Evolutionary conservation across 2,888 invertebrate species (phyloP).

Genomic region (Xestia ashworthii): DNA sequence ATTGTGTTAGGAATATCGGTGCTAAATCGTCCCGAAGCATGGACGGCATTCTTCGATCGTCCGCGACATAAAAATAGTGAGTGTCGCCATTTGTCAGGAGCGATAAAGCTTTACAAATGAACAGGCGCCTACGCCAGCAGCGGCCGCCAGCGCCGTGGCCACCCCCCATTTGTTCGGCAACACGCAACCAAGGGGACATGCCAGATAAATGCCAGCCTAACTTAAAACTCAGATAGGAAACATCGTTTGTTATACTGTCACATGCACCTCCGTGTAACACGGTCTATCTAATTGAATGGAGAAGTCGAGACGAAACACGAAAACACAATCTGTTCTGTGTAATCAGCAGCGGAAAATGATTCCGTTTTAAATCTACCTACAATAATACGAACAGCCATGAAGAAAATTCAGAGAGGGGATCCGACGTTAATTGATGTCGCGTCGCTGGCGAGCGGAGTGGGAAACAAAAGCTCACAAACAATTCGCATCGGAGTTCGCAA

Average conservation of each 20-base stretch:
- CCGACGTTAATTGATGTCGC: slow-evolving; percentile 90
- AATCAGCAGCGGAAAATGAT: slow-evolving; percentile 77
- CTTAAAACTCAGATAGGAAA: slow-evolving; percentile 78
- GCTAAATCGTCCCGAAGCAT: slow-evolving; percentile 53
- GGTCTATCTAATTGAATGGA: slow-evolving; percentile 66
- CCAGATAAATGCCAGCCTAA: slow-evolving; percentile 80
- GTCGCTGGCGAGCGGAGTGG: slow-evolving; percentile 86
- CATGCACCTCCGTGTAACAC: slow-evolving; percentile 68
- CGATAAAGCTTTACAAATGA: slow-evolving; percentile 88
- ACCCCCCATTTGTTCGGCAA: slow-evolving; percentile 82
- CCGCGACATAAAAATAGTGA: slow-evolving; percentile 84
- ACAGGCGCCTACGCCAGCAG: slow-evolving; percentile 81
- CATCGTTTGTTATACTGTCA: slow-evolving; percentile 75
- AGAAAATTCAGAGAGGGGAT: slow-evolving; percentile 87
- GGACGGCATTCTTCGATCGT: slow-evolving; percentile 78
- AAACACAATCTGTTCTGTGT: slow-evolving; percentile 71
- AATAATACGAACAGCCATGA: slow-evolving; percentile 82
- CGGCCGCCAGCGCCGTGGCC: slow-evolving; percentile 77
- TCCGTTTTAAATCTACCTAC: slow-evolving; percentile 82
- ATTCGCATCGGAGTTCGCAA: slow-evolving; percentile 90
- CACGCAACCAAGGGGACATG: slow-evolving; percentile 83
- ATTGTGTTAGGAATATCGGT: slow-evolving; percentile 51
- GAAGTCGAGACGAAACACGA: slow-evolving; percentile 64
- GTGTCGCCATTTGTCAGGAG: slow-evolving; percentile 84
- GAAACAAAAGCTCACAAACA: slow-evolving; percentile 90